phyloP scores from a whole-genome alignment of 1,140 invertebrate genomes.

The Aradophagus sp. region DNA sequence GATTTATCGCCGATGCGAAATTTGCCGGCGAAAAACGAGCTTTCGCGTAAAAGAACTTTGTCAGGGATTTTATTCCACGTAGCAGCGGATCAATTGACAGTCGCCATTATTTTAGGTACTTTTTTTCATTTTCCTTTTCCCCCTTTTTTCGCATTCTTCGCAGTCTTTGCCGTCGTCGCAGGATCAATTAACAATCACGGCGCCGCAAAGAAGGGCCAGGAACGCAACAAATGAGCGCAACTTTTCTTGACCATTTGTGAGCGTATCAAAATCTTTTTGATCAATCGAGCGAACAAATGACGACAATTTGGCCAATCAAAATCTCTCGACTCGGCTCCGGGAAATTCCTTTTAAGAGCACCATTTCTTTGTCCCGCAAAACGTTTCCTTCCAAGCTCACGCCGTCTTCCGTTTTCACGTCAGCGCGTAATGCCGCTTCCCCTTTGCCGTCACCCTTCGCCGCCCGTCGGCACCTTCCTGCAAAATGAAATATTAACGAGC shows the following conservation, averaged over 20 bases:
- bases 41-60: no score
- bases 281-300: constrained; percentile 54
- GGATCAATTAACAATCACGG: constrained; percentile 28
- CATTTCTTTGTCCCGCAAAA: constrained; percentile 50
- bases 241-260: constrained; percentile 52
- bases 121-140: no score
- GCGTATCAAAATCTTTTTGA: constrained; percentile 54
- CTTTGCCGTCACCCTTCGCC: constrained; percentile 7
- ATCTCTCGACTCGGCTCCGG: constrained; percentile 38
- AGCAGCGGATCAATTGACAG: no score
- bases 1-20: constrained; percentile 1
- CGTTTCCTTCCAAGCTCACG: constrained; percentile 43
- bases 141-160: no score
- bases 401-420: constrained; percentile 46
- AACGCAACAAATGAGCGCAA: constrained; percentile 36
- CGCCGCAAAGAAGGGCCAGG: constrained; percentile 2
- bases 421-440: constrained; percentile 32
- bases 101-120: no score
- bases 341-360: constrained; percentile 38
- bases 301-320: constrained; percentile 55
- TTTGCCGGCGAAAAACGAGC: no score
- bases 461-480: constrained; percentile 29
- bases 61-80: no score
- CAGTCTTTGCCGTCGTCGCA: background rate
- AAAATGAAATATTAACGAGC: constrained; percentile 49